Base-by-base conservation (phyloP, 1,140 invertebrate genomes). In the Lithobius niger region DNA sequence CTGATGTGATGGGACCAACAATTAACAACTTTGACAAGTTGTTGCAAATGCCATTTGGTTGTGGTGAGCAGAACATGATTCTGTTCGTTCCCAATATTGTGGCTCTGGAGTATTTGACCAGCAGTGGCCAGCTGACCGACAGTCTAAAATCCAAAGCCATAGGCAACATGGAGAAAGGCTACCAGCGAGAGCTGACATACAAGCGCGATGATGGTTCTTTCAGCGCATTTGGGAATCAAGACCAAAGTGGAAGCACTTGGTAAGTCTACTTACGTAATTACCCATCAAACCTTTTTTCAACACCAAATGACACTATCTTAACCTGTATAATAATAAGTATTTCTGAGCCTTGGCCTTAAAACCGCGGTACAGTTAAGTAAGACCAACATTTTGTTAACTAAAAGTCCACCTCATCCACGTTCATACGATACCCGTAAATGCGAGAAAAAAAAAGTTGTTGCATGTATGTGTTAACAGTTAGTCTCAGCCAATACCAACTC, bases 1-100 rank as follows among this genome's bases (percentile, higher is more conserved):
- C 83, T 22, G 85, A 88, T 69, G 76, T 89, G 42, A 66, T 89
- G 28, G 85, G 84, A 6, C 79, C 83, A 16, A 78, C 81, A 52
- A 78, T 89, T 27, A 77, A 78, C 1, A 84, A 88, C 68, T 67
- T 88, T 19, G 79, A 82, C 13, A 78, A 79, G 59, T 69, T 96
- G 2, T 79, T 96, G 6, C 61, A 67, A 2, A 78, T 93, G 74
- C 90, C 92, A 1, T 86, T 82, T 53, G 90, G 88, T 1, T 95
- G 92, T 70, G 90, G 90, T 15, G 92, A 96, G 74, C 92, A 96
- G 68, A 95, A 95, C 62, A 89, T 96, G 84, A 71, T 93, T 0
- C 86, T 89, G 61, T 87, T 94, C 66, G 85, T 94, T 24, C 89
- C 91, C 0, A 90, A 90, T 66, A 82, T 96, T 61, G 83, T 92